Evolutionary conservation across 2,797 vertebrate species (phyloP), one percentile per base, ranked within the genome.

Genomic region (Manis pentadactyla): DNA sequence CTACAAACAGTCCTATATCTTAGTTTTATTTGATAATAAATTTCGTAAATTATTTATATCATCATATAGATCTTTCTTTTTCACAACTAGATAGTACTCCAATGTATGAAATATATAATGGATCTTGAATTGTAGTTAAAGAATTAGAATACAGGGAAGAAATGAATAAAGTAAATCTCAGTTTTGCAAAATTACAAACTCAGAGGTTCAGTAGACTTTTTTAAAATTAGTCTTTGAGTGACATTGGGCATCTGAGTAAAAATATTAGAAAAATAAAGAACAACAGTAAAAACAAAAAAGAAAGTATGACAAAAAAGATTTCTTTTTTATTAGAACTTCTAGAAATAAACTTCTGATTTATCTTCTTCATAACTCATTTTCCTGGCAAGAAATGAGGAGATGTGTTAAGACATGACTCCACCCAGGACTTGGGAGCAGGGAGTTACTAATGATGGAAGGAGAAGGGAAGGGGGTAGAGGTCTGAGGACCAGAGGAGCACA

Each of bases 11-110:
- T 53, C 34, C 7, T 91, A 73, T 73, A 63, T 0, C 1, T 84
- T 90, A 55, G 46, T 51, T 95, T 94, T 68, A 87, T 51, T 93
- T 96, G 69, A 69, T 1, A 92, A 46, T 59, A 82, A 37, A 90
- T 59, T 15, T 53, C 79, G 0, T 25, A 64, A 73, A 95, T 92
- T 79, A 66, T 59, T 90, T 87, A 39, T 64, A 51, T 17, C 2
- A 64, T 59, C 23, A 59, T 64, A 31, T 11, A 68, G 21, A 87
- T 1, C 5, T 55, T 79, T 79, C 27, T 81, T 88, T 90, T 84
- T 39, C 1, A 84, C 19, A 87, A 68, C 23, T 77, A 73, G 17
- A 39, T 39, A 68, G 1, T 83, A 73, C 87, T 57, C 55, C 15
- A 68, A 25, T 61, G 12, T 46, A 57, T 87, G 25, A 84, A 83